Evolutionary conservation across 1,140 invertebrate genomes (phyloP).

Genomic region (Myzus persicae): DNA sequence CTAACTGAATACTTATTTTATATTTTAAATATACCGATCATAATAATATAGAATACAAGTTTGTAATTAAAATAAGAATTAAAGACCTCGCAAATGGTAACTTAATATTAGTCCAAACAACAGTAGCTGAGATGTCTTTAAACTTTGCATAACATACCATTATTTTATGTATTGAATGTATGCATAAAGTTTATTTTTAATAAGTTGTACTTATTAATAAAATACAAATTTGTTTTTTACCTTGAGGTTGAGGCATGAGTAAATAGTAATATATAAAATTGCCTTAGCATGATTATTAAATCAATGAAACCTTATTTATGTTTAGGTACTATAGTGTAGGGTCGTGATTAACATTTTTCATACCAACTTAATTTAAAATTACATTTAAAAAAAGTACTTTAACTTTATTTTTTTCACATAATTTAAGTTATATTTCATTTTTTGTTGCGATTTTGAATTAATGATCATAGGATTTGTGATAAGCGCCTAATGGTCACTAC

Average conservation of each 20-base stretch:
- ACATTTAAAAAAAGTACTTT: not conserved
- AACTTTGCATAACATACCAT: too few species aligned
- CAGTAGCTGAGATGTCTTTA: too few species aligned
- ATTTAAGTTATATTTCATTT: not conserved
- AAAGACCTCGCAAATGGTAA: too few species aligned
- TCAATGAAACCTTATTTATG: slow-evolving; percentile 25
- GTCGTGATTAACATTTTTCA: not conserved
- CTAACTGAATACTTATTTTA: too few species aligned
- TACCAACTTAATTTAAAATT: not conserved
- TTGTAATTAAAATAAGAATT: too few species aligned
- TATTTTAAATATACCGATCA: too few species aligned
- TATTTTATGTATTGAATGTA: not conserved
- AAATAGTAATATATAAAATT: slow-evolving; percentile 14
- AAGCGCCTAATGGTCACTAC: not conserved
- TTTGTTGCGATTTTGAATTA: not conserved
- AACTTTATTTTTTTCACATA: not conserved
- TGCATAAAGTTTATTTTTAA: not conserved
- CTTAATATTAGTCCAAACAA: too few species aligned
- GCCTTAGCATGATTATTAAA: not conserved
- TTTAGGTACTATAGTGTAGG: not conserved
- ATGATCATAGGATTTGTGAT: not conserved
- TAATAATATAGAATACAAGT: too few species aligned
- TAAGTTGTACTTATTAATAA: not conserved
- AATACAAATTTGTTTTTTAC: not conserved
- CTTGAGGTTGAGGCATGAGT: not conserved